Percentiles rank a stretch among this genome's conserved stretches.
Conservation (phyloP, 2,113 vertebrate genomes). For the Microtus pennsylvanicus region DNA sequence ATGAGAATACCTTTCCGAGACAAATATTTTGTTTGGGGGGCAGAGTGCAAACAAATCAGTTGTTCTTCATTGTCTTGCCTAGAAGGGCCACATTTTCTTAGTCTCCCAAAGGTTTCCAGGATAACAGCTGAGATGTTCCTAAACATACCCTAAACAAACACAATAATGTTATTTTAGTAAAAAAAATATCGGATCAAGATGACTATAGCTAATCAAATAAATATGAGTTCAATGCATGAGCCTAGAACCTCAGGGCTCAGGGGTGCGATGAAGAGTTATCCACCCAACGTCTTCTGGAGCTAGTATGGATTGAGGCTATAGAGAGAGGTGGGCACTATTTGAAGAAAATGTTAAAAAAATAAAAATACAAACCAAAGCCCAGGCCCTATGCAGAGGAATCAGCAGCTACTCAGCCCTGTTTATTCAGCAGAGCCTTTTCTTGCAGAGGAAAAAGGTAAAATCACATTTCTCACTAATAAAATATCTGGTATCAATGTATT, state of each 20-base stretch:
- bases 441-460: not conserved
- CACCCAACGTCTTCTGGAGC: not conserved
- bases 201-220: not conserved
- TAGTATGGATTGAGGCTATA: not conserved
- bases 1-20: not conserved
- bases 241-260: not conserved
- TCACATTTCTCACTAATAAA: not conserved
- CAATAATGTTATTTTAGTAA: not conserved
- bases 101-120: not conserved
- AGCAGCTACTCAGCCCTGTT: not conserved
- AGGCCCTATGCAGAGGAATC: not conserved
- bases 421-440: not conserved
- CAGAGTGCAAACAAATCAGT: not conserved
- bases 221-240: not conserved
- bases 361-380: not conserved
- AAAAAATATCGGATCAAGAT: not conserved
- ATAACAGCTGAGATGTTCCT: not conserved
- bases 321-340: not conserved
- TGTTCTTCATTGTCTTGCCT: not conserved
- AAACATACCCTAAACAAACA: not conserved
- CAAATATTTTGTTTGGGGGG: not conserved
- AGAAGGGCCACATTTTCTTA: not conserved
- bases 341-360: not conserved
- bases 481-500: not conserved
- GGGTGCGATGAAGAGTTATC: rapidly evolving